Percentiles rank a stretch among this genome's conserved stretches.
These are phyloP conservation scores for Oreochromis grahami DNA, from an alignment of 2,797 vertebrate species.

Conservation along the genomic window DNA sequence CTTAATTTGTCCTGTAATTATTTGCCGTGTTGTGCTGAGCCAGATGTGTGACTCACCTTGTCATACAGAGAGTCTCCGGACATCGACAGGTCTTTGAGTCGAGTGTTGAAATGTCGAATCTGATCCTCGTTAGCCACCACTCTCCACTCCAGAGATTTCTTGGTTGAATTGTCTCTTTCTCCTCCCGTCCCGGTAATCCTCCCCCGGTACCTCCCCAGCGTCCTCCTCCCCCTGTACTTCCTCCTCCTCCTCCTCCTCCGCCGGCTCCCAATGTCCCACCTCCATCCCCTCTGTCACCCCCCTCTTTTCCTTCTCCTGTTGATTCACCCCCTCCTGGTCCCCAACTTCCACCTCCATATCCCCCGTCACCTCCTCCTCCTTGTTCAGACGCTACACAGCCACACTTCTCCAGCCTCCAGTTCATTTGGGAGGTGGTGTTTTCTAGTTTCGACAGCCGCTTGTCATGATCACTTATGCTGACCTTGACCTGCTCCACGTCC, in stretches of 20 bases:
- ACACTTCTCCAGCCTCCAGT: constrained; percentile 65
- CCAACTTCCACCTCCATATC: not conserved
- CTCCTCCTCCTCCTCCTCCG: too few species aligned
- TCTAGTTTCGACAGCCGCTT: constrained; percentile 60
- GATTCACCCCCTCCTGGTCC: too few species aligned
- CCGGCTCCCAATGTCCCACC: not conserved
- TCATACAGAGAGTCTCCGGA: constrained; percentile 75
- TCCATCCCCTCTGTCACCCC: not conserved
- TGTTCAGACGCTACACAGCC: not conserved
- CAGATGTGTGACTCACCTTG: constrained; percentile 5
- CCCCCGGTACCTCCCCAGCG: not conserved
- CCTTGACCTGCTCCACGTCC: constrained; percentile 70
- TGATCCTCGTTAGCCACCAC: constrained; percentile 79
- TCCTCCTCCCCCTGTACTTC: not conserved
- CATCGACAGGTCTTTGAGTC: constrained; percentile 75
- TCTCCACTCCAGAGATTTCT: constrained; percentile 81
- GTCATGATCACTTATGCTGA: constrained; percentile 49
- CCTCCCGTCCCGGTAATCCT: constrained; percentile 25
- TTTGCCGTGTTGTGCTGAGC: not conserved
- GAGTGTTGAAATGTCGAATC: constrained; percentile 75
- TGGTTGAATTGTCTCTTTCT: constrained; percentile 46
- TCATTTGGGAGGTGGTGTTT: constrained; percentile 61
- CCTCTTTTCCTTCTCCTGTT: too few species aligned
- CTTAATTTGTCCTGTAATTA: not conserved
- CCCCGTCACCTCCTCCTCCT: not conserved